Evolutionary conservation across 2,888 invertebrate genomes (phyloP), one percentile per base, ranked within the genome.

Genomic region (Actias luna): DNA sequence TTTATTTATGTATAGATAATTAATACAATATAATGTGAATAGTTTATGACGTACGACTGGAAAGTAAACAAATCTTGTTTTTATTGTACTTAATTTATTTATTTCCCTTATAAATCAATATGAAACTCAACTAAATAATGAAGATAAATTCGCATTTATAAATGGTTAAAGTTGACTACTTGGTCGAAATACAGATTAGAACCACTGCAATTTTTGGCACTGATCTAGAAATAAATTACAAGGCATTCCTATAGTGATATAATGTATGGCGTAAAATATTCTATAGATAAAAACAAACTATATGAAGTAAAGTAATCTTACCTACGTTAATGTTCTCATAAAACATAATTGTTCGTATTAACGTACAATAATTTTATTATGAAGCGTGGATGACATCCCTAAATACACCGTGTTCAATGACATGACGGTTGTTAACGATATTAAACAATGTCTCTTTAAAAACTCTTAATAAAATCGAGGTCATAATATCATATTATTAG

Each of bases 361-460:
- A n/a, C 0, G 14, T n/a, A 39, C 14, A n/a, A n/a, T 39, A 14
- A 39, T 2, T 39, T n/a, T 39, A 5, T 3, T 5, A n/a, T 14
- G n/a, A 39, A n/a, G n/a, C 5, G 16, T 4, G 36, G 5, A 5
- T 42, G 42, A 42, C 42, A 42, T 18, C 42, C 42, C 2, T 42
- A 42, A 42, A 42, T 42, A 2, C 25, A 25, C 25, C 46, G 25
- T 50, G 12, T 50, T 50, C 46, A 12, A 29, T 33, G 27, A 52
- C 35, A 35, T 14, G 55, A 61, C 39, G 12, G 36, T 52, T 61
- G 27, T 25, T 57, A 39, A 22, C 61, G 16, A 55, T 57, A 39
- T 35, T 57, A 55, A 22, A 50, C 46, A 50, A 25, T 10, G 46
- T 25, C 12, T 25, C 22, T 25, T 50, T 25, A 12, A 25, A 50